Evolutionary conservation across 1,140 invertebrate species (phyloP), one percentile per base, ranked within the genome.

Genomic region (Macrostomum lignano): DNA sequence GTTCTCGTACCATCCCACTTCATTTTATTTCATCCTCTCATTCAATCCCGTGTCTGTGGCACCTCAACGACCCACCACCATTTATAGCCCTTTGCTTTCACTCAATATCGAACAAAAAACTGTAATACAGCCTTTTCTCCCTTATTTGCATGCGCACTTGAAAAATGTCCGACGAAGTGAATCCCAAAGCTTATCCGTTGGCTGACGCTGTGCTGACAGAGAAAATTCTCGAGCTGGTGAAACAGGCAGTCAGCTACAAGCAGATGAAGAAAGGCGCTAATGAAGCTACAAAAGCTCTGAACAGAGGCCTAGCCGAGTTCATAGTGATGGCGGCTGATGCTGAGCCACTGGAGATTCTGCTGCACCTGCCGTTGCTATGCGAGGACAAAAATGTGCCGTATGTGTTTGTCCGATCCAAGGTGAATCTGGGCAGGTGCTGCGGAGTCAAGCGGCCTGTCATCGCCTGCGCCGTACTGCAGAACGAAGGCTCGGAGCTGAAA

Each of bases 301-400:
- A 93, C 51, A 64, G 84, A 43, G 84, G 82, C 31, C 64, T 81
- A 31, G 69, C 86, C 0, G 81, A 94, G 58, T 79, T 98, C 41
- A 84, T 98, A 43, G 75, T 98, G 0, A 77, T 98, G 74, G 76
- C 88, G 21, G 88, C 84, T 7, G 91, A 98, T 65, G 74, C 86
- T 2, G 72, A 86, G 50, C 91, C 91, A 7, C 58, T 98, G 39
- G 88, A 98, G 62, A 96, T 98, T 56, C 59, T 98, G 9, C 58
- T 98, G 25, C 91, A 96, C 64, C 67, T 98, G 42, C 91, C 91
- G 7, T 61, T 98, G 21, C 58, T 98, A 1, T 98, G 91, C 59
- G 91, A 98, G 62, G 91, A 98, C 49, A 98, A 98, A 60, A 98
- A 98, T 64, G 88, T 96, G 35, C 84, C 88, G 1, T 98, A 98